Evolutionary conservation across 2,113 vertebrate species (phyloP).

Genomic region (Glaucomys volans): DNA sequence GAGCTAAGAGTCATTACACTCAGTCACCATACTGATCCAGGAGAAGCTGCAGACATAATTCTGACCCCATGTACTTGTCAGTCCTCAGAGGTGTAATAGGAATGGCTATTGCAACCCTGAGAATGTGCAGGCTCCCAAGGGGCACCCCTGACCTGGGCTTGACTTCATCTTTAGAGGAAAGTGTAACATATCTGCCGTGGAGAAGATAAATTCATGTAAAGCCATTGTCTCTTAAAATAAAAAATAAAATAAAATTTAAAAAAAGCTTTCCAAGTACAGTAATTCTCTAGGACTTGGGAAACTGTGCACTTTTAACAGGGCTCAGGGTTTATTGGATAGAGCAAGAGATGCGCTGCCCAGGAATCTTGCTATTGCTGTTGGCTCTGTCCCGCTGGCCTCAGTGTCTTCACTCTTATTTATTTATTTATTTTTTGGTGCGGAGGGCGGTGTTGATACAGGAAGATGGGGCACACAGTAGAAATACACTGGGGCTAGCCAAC

Average conservation of each 20-base stretch:
- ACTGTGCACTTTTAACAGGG: not conserved
- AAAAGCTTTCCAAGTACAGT: not conserved
- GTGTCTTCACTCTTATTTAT: not conserved
- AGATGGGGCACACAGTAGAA: not conserved
- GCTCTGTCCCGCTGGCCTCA: not conserved
- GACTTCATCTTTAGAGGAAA: not conserved
- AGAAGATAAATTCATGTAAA: slow-evolving; percentile 45
- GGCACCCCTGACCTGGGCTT: not conserved
- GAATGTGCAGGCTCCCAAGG: not conserved
- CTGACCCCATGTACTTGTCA: not conserved
- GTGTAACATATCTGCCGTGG: not conserved
- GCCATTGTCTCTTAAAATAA: slow-evolving; percentile 25
- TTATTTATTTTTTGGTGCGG: not conserved
- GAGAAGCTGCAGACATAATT: slow-evolving; percentile 14
- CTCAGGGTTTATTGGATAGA: not conserved
- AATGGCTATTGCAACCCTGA: not conserved
- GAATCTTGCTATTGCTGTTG: not conserved
- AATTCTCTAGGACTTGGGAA: not conserved
- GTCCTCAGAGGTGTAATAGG: not conserved
- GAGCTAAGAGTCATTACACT: not conserved
- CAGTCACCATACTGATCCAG: not conserved
- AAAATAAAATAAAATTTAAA: no score
- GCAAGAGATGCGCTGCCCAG: not conserved
- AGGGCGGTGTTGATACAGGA: not conserved
- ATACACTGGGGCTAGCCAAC: not conserved